Base-by-base conservation (phyloP, 2,797 vertebrate genomes). In the Siniperca undulata region DNA sequence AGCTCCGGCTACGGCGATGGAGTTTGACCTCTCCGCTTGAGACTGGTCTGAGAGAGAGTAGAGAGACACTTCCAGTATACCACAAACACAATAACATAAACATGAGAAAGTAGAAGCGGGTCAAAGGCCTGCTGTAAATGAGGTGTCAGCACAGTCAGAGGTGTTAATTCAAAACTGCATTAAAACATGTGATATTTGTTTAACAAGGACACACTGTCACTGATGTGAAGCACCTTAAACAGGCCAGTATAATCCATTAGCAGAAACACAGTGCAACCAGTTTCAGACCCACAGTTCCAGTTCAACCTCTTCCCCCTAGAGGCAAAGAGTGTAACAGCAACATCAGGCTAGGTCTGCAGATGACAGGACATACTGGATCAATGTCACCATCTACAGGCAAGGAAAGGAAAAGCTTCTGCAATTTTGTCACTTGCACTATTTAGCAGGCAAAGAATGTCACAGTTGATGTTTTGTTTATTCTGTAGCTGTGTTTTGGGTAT, bases 1-100 rank as follows among this genome's bases (percentile, higher is more conserved):
- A 38, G 97, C 97, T 87, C 97, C 97, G 50, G 96, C 97, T 91
- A 99, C 96, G 0, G 96, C 96, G 90, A 98, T 94, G 79, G 97
- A 96, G 89, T 97, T 97, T 48, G 96, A 96, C 94, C 96, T 96
- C 93, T 97, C 91, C 3, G 91, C 97, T 89, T 94, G 95, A 76
- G 97, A 97, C 91, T 96, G 92, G 94, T 97, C 98, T 99, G 96
- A 70, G 94, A 96, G 80, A 90, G 86, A 94, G 74, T 0, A 59
- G 56, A 80, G 68, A 77, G 24, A 90, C 7, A n/a, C 30, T 42
- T 46, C 78, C 58, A 84, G 55, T 58, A 66, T 20, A 52, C 27
- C 65, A 77, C 9, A 56, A 53, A 69, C 46, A 69, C 70, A 71
- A 52, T 11, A 66, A 50, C 36, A 52, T 5, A 38, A 22, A 58